phyloP scores from a whole-genome alignment of 2,888 invertebrate species.

The Chaitophorus viminalis region DNA sequence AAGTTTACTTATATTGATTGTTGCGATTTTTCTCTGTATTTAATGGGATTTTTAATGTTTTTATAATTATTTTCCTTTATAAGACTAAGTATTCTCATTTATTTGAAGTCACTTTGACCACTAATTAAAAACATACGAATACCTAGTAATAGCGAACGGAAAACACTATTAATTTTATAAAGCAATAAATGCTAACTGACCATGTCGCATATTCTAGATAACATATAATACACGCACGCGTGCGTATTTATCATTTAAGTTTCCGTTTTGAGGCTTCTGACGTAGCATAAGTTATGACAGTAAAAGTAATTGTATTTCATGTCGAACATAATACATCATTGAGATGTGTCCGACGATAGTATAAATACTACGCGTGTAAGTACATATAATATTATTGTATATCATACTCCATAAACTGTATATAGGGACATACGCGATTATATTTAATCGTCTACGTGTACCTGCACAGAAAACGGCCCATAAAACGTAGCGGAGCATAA shows the following conservation, averaged over 20 bases:
- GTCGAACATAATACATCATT: slow-evolving; percentile 40
- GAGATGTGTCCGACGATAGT: slow-evolving; percentile 5
- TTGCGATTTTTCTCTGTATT: too few relatives aligned
- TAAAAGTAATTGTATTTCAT: slow-evolving; percentile 37
- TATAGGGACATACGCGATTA: background rate
- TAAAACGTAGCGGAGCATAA: slow-evolving; percentile 8
- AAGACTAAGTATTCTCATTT: too few relatives aligned
- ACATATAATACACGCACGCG: background rate
- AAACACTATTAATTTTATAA: background rate
- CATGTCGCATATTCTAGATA: background rate
- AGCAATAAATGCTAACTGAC: background rate
- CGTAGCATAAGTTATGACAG: background rate
- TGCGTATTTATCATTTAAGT: background rate
- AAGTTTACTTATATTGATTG: too few relatives aligned
- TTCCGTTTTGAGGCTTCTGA: background rate
- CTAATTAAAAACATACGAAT: background rate
- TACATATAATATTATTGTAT: background rate
- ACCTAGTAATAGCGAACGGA: background rate
- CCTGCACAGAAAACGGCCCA: background rate
- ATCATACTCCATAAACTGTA: slow-evolving; percentile 1
- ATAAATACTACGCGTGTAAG: slow-evolving; percentile 1
- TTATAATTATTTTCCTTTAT: too few relatives aligned
- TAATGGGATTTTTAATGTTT: too few relatives aligned
- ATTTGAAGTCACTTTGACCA: too few relatives aligned
- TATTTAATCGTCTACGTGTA: background rate